phyloP scores from a whole-genome alignment of 2,888 invertebrate genomes.

The Coenonympha glycerion region DNA sequence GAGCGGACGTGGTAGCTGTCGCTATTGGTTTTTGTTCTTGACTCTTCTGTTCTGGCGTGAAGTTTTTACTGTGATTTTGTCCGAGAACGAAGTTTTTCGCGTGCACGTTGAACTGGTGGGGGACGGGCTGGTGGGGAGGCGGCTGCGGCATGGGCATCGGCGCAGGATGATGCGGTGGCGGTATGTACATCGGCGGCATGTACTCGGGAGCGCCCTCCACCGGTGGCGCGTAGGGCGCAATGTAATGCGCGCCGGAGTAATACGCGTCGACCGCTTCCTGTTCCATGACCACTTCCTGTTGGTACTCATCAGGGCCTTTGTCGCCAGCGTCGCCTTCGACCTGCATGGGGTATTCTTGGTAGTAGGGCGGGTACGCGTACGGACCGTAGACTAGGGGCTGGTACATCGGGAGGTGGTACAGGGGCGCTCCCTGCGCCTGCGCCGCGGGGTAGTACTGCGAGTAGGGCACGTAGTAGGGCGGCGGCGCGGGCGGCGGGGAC shows the following conservation, averaged over 20 bases:
- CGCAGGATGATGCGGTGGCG: slow-evolving; percentile 54
- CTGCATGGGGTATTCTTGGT: slow-evolving; percentile 64
- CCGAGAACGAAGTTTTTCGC: slow-evolving; percentile 71
- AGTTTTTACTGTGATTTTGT: slow-evolving; percentile 50
- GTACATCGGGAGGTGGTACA: slow-evolving; percentile 71
- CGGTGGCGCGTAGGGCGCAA: slow-evolving; percentile 56
- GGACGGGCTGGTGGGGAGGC: slow-evolving; percentile 50
- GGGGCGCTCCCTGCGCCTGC: slow-evolving; percentile 72
- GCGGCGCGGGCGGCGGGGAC: slow-evolving; percentile 52
- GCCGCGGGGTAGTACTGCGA: slow-evolving; percentile 71
- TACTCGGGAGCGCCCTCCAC: slow-evolving; percentile 62
- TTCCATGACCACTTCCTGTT: slow-evolving; percentile 66
- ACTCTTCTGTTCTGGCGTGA: slow-evolving; percentile 39
- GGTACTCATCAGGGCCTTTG: slow-evolving; percentile 67
- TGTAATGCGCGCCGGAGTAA: slow-evolving; percentile 62
- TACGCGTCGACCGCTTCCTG: slow-evolving; percentile 70
- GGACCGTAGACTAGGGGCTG: slow-evolving; percentile 67
- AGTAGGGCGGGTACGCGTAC: slow-evolving; percentile 67
- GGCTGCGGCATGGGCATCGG: slow-evolving; percentile 51
- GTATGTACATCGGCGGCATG: slow-evolving; percentile 63
- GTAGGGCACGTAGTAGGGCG: slow-evolving; percentile 62
- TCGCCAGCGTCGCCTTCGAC: slow-evolving; percentile 63
- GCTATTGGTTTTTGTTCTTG: slow-evolving; percentile 48
- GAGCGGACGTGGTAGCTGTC: slow-evolving; percentile 39
- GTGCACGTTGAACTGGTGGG: slow-evolving; percentile 70